These are phyloP conservation scores for Hesperia comma DNA, from an alignment of 2,888 invertebrate genomes.

Conservation along the genomic window DNA sequence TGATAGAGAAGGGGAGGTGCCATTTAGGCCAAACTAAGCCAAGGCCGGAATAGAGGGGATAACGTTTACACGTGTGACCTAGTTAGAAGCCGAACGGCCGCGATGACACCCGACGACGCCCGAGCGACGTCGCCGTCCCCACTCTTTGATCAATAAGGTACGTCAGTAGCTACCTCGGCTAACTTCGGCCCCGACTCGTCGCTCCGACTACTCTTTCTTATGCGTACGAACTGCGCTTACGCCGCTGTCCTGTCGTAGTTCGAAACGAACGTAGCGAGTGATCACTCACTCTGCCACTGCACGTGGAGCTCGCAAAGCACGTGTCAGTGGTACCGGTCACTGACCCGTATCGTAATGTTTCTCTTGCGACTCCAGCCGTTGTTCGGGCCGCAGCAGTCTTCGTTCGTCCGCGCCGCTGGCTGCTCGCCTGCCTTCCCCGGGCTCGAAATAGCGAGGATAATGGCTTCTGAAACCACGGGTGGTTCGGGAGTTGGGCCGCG, in stretches of 20 bases:
- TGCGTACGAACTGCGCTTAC: conserved; percentile 32
- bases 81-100: conserved; percentile 68
- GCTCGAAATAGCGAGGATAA: conserved; percentile 37
- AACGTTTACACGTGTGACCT: conserved; percentile 84
- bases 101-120: conserved; percentile 66
- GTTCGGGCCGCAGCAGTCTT: conserved; percentile 25
- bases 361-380: conserved; percentile 32
- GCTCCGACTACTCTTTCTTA: conserved; percentile 14
- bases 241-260: conserved; percentile 30
- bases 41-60: conserved; percentile 81
- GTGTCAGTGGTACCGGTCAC: conserved; percentile 61
- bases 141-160: conserved; percentile 66
- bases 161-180: conserved; percentile 51
- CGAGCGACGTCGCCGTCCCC: conserved; percentile 55
- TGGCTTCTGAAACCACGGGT: conserved; percentile 40
- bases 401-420: conserved; percentile 25
- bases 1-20: conserved; percentile 70
- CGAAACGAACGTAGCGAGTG: conserved; percentile 45
- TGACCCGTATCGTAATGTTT: conserved; percentile 54
- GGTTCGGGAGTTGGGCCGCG: conserved; percentile 57
- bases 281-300: conserved; percentile 47
- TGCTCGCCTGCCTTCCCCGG: conserved; percentile 34
- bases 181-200: conserved; percentile 48
- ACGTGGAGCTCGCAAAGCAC: conserved; percentile 57
- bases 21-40: conserved; percentile 78